These are phyloP conservation scores for Conistra vaccinii DNA, from an alignment of 2,888 invertebrate genomes.

Conservation along the genomic window DNA sequence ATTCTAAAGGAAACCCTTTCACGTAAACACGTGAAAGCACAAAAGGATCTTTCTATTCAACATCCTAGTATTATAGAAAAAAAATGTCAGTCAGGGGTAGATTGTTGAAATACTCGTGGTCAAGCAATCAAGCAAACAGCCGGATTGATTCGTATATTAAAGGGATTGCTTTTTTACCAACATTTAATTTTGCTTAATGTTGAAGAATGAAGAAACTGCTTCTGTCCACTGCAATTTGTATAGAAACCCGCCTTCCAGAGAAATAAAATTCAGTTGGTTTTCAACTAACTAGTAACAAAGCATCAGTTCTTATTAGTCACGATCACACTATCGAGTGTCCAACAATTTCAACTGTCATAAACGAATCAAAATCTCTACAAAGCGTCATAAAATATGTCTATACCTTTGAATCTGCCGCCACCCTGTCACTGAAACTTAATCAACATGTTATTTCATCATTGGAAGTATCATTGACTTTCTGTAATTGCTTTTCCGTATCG, in stretches of 20 bases:
- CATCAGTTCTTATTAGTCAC: conserved; percentile 1
- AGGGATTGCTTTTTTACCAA: neutral
- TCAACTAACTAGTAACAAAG: neutral
- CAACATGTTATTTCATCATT: conserved; percentile 69
- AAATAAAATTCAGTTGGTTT: neutral
- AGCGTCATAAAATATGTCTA: conserved; percentile 37
- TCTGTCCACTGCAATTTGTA: neutral
- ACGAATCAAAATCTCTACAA: conserved; percentile 34
- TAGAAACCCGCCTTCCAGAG: neutral
- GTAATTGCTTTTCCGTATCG: conserved; percentile 65
- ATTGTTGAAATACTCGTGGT: neutral
- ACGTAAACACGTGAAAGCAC: neutral
- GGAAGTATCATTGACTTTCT: conserved; percentile 64
- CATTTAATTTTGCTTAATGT: neutral
- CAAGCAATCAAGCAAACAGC: too few relatives aligned
- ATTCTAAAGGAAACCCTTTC: too few relatives aligned
- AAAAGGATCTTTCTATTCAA: neutral
- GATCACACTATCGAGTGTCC: conserved; percentile 3
- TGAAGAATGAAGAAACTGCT: neutral
- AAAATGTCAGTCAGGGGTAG: neutral
- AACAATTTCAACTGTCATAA: conserved; percentile 45
- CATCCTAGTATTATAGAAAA: neutral
- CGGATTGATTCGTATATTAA: neutral
- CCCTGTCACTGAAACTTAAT: conserved; percentile 61
- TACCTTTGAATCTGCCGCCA: conserved; percentile 52